Percentiles rank a stretch among this genome's conserved stretches.
Conservation (phyloP, 2,888 invertebrate species). For the Punctoribates punctum region DNA sequence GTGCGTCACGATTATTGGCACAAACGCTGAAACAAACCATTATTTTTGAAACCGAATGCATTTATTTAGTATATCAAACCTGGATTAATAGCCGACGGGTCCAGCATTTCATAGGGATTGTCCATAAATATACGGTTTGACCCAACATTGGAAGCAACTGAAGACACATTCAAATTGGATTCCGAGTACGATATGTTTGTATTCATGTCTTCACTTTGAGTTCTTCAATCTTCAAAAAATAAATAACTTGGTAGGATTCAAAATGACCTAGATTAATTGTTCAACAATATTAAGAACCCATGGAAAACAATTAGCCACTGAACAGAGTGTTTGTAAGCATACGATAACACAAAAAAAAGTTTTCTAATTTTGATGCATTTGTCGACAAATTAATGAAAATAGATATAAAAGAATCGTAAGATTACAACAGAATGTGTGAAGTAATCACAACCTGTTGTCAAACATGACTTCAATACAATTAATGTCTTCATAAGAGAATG, state of each 20-base stretch:
- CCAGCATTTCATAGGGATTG: conserved; percentile 48
- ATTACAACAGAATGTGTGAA: too few species aligned
- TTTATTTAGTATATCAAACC: conserved; percentile 4
- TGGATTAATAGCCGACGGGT: conserved; percentile 48
- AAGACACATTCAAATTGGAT: neutral
- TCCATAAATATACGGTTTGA: conserved; percentile 43
- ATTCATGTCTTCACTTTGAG: neutral
- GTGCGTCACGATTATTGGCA: conserved; percentile 49
- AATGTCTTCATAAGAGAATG: too few species aligned
- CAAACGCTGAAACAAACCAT: conserved; percentile 43
- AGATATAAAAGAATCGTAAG: too few species aligned
- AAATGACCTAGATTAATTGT: too few species aligned
- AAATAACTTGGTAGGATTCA: too few species aligned
- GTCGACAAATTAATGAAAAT: neutral
- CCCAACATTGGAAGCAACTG: neutral
- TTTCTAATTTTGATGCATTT: neutral
- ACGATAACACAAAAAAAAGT: neutral
- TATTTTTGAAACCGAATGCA: neutral
- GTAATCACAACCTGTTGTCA: too few species aligned
- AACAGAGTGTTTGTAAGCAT: neutral
- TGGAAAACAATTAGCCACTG: too few species aligned
- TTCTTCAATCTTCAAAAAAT: too few species aligned
- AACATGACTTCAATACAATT: too few species aligned
- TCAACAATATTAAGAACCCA: too few species aligned
- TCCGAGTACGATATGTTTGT: neutral